These are phyloP conservation scores for Oconnorella tubifera DNA, from an alignment of 2,888 invertebrate species.

Conservation along the genomic window DNA sequence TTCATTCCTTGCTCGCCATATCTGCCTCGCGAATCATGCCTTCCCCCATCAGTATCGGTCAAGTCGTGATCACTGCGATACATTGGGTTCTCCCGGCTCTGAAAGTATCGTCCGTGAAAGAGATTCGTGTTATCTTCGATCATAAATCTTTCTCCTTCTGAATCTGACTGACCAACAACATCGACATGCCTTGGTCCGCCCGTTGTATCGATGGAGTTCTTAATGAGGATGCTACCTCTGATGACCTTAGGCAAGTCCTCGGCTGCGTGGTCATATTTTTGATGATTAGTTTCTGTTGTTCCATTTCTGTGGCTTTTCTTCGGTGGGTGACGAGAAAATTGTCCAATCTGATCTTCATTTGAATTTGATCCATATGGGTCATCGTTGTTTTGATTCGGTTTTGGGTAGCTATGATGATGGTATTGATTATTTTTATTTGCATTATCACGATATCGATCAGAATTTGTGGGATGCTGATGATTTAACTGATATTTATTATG, in stretches of 20 bases:
- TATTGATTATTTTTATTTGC: too few relatives aligned
- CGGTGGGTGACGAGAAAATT: too few relatives aligned
- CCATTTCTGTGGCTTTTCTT: too few relatives aligned
- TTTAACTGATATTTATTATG: too few relatives aligned
- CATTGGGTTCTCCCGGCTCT: constrained; percentile 36
- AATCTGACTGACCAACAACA: constrained; percentile 28
- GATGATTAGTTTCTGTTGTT: too few relatives aligned
- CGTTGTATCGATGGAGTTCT: constrained; percentile 35
- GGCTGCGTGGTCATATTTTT: not conserved
- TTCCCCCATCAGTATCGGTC: constrained; percentile 6
- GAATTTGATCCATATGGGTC: too few relatives aligned
- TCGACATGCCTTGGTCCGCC: constrained; percentile 31
- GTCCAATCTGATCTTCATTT: too few relatives aligned
- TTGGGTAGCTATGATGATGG: too few relatives aligned
- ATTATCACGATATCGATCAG: too few relatives aligned
- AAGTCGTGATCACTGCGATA: constrained; percentile 34
- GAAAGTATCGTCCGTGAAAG: constrained; percentile 34
- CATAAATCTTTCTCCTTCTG: constrained; percentile 21
- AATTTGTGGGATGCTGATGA: too few relatives aligned
- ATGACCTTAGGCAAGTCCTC: constrained; percentile 31
- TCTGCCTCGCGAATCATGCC: not conserved
- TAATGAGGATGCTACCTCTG: constrained; percentile 36
- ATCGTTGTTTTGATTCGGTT: too few relatives aligned
- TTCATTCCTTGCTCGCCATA: not conserved
- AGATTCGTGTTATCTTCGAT: constrained; percentile 34